Evolutionary conservation across 2,797 vertebrate species (phyloP).

Genomic region (Chloroceryle amazona): DNA sequence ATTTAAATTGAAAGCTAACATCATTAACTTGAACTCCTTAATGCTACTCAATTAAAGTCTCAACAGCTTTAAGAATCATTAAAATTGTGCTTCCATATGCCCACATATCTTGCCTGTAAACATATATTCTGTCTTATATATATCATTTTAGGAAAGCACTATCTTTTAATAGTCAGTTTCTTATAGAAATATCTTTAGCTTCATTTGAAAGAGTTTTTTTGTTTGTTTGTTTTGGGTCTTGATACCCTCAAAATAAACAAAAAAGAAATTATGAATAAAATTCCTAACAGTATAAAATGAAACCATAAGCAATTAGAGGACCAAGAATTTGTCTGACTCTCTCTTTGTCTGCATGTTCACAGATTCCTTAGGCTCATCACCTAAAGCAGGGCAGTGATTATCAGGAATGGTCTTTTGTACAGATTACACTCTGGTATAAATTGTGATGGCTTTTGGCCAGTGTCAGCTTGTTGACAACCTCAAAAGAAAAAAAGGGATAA

Average conservation of each 20-base stretch:
- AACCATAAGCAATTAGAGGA: not conserved
- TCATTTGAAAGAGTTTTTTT: not conserved
- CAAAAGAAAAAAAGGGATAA: not conserved
- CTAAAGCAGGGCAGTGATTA: not conserved
- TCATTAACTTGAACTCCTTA: slow-evolving; percentile 7
- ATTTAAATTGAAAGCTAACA: slow-evolving; percentile 31
- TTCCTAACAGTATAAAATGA: not conserved
- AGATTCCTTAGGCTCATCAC: not conserved
- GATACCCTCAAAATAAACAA: not conserved
- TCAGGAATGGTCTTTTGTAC: not conserved
- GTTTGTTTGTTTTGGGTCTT: not conserved
- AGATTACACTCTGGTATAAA: not conserved
- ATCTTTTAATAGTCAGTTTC: not conserved
- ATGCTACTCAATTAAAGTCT: slow-evolving; percentile 26
- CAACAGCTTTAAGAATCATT: slow-evolving; percentile 38
- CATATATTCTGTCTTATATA: not conserved
- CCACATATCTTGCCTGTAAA: not conserved
- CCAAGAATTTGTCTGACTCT: not conserved
- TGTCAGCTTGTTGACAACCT: not conserved
- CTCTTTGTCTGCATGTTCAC: not conserved
- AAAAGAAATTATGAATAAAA: not conserved
- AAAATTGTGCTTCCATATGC: not conserved
- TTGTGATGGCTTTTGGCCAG: not conserved
- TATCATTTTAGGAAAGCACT: not conserved
- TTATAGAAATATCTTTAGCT: not conserved